These are phyloP conservation scores for Phylloscopus whistleri DNA, from an alignment of 2,113 vertebrate genomes.

Conservation along the genomic window DNA sequence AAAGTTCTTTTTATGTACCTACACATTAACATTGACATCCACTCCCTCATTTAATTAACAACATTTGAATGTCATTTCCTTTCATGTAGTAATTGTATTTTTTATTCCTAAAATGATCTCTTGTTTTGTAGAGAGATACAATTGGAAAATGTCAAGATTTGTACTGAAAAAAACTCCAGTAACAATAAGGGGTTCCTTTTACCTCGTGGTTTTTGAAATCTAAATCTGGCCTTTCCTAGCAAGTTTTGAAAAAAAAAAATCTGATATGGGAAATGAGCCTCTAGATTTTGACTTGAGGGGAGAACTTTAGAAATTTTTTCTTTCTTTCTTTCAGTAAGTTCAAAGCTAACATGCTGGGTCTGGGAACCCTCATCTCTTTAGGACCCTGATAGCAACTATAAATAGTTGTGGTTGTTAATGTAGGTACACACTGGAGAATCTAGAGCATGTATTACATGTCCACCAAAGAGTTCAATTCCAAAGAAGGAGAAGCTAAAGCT, in stretches of 20 bases:
- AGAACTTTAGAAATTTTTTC: constrained; percentile 3
- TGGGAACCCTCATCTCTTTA: constrained; percentile 26
- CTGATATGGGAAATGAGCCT: neutral
- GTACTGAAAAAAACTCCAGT: neutral
- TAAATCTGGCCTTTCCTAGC: neutral
- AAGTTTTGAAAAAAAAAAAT: neutral
- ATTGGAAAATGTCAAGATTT: constrained; percentile 19
- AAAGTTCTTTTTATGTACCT: constrained; percentile 55
- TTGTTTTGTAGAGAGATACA: constrained; percentile 18
- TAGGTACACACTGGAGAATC: neutral
- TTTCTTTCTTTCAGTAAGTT: constrained; percentile 8
- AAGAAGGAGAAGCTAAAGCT: constrained; percentile 19
- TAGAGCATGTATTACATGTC: neutral
- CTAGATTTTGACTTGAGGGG: constrained; percentile 22
- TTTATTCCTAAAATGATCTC: constrained; percentile 1
- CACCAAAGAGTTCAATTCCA: constrained; percentile 31
- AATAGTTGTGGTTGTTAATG: constrained; percentile 17
- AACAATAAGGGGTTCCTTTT: neutral
- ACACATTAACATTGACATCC: constrained; percentile 49
- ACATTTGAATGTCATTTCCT: constrained; percentile 21
- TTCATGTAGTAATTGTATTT: constrained; percentile 41
- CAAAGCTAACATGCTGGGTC: neutral
- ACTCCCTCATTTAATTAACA: constrained; percentile 57
- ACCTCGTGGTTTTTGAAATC: neutral
- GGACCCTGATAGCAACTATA: constrained; percentile 10